Evolutionary conservation across 2,888 invertebrate genomes (phyloP).

Genomic region (Oconnorella tubifera): DNA sequence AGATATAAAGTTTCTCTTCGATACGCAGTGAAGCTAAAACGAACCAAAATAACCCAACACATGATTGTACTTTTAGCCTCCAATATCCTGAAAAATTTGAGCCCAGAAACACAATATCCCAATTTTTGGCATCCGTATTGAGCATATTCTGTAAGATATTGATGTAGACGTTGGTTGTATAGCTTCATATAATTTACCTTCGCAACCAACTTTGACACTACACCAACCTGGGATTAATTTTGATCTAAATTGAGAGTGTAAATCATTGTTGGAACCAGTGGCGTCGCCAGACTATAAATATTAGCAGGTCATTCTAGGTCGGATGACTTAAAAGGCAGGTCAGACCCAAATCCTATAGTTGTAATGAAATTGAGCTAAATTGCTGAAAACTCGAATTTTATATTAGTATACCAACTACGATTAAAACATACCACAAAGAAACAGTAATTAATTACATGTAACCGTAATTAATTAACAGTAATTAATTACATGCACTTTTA

Average conservation of each 20-base stretch:
- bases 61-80: not conserved
- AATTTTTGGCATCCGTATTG: conserved; percentile 1
- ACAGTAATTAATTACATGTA: too few relatives aligned
- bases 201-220: not conserved
- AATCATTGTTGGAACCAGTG: not conserved
- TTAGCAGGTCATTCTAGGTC: too few relatives aligned
- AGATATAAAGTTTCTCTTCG: not conserved
- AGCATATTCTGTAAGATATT: not conserved
- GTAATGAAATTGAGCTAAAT: too few relatives aligned
- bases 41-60: not conserved
- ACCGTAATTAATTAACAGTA: too few relatives aligned
- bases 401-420: too few relatives aligned
- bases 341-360: too few relatives aligned
- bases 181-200: not conserved
- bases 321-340: too few relatives aligned
- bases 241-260: not conserved
- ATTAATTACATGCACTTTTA: too few relatives aligned
- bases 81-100: not conserved
- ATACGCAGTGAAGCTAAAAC: not conserved
- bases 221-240: not conserved
- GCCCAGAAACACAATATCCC: not conserved
- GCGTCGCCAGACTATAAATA: too few relatives aligned
- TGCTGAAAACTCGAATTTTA: too few relatives aligned
- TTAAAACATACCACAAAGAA: too few relatives aligned
- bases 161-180: not conserved